Evolutionary conservation across 1,140 invertebrate species (phyloP), one percentile per base, ranked within the genome.

Genomic region (Euura lappo): DNA sequence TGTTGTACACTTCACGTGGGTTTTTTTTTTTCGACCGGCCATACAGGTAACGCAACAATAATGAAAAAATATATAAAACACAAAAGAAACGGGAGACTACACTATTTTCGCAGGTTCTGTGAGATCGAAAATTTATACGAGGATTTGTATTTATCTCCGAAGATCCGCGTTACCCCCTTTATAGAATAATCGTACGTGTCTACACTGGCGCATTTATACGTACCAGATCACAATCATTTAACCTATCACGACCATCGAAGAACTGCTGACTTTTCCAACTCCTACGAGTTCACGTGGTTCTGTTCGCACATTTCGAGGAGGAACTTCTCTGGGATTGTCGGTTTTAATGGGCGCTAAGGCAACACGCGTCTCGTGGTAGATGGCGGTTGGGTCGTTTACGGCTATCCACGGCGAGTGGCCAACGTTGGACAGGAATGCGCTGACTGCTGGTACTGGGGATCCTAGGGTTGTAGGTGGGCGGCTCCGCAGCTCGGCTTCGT

Each of bases 141-240:
- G 8, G 51, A 28, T 28, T 28, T 28, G 51, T 60, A 6, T 28
- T 60, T 60, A 60, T 60, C 13, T 60, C 8, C 51, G 13, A n/a
- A 60, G 6, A 60, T 60, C 5, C 8, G 51, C 13, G 51, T 60
- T 3, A 11, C 51, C 6, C 5, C 13, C 8, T 60, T 60, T 60
- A 60, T 60, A n/a, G 51, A 11, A 60, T 60, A 60, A 60, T 60
- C 51, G 51, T n/a, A 3, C 13, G 51, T 60, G 13, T 60, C 51
- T 60, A 60, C 0, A 60, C 51, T n/a, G 51, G 51, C 51, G 6
- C 51, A 60, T 60, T 8, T 60, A 60, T 60, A 60, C 51, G 51
- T 60, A 60, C 51, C 51, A 60, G 51, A 60, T 60, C 51, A 60
- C 51, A 60, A 60, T 51, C 6, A 60, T 60, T 60, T 60, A 60